phyloP scores from a whole-genome alignment of 2,888 invertebrate species.

The Blomia tropicalis region DNA sequence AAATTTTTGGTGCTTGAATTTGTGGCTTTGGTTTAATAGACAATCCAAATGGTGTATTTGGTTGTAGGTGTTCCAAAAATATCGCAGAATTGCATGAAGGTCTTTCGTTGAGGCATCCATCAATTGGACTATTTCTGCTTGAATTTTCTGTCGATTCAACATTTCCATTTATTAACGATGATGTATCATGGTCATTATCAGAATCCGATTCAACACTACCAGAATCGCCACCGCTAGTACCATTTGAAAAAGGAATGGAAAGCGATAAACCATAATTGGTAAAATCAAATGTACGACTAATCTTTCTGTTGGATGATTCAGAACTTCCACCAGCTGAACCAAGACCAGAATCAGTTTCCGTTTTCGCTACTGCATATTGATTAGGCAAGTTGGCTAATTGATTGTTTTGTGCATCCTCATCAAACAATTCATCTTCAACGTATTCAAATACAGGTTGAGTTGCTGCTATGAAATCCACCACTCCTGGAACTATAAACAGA shows the following conservation, averaged over 20 bases:
- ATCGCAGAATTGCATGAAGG: background rate
- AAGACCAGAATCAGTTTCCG: background rate
- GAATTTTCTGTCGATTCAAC: background rate
- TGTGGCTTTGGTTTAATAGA: background rate
- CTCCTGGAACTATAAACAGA: conserved; percentile 56
- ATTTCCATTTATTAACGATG: background rate
- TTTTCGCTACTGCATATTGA: conserved; percentile 1
- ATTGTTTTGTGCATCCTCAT: conserved; percentile 22
- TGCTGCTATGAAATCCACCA: conserved; percentile 53
- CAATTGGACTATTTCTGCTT: background rate
- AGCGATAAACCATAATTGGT: background rate
- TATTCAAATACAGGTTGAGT: conserved; percentile 42
- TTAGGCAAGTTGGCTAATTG: background rate
- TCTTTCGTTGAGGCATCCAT: background rate
- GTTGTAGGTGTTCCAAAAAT: background rate
- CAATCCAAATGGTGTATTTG: background rate
- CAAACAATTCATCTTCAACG: conserved; percentile 31
- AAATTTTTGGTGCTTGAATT: background rate
- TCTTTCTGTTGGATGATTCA: background rate
- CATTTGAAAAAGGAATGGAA: background rate
- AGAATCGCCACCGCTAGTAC: conserved; percentile 2
- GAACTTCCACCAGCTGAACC: background rate
- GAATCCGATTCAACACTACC: background rate
- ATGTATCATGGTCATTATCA: background rate
- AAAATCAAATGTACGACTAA: background rate